Conservation (phyloP, 2,113 vertebrate species). For the Danio rerio region GRCz12tu NC_133196.1:38434001-38434500, state of each 20-base stretch:
- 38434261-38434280: conserved; percentile 54
- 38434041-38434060: neutral
- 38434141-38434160: conserved; percentile 43
- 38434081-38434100: conserved; percentile 5
- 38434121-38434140: conserved; percentile 32
- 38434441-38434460: conserved; percentile 85
- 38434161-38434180: neutral
- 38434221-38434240: conserved; percentile 38
- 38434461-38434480: conserved; percentile 90
- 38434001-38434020: neutral
- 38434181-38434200: conserved; percentile 1
- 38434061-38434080: conserved; percentile 32
- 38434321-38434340: conserved; percentile 85
- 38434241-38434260: conserved; percentile 47
- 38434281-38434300: conserved; percentile 75
- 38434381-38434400: conserved; percentile 33
- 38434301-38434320: conserved; percentile 89
- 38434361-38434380: neutral
- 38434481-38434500: conserved; percentile 91
- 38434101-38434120: conserved; percentile 33
- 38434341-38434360: conserved; percentile 79
- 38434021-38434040: neutral
- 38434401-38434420: conserved; percentile 65
- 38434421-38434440: conserved; percentile 91
- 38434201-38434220: conserved; percentile 12